Evolutionary conservation across 1,140 invertebrate genomes (phyloP), one percentile per base, ranked within the genome.

Genomic region (Sarcophaga peregrina): DNA sequence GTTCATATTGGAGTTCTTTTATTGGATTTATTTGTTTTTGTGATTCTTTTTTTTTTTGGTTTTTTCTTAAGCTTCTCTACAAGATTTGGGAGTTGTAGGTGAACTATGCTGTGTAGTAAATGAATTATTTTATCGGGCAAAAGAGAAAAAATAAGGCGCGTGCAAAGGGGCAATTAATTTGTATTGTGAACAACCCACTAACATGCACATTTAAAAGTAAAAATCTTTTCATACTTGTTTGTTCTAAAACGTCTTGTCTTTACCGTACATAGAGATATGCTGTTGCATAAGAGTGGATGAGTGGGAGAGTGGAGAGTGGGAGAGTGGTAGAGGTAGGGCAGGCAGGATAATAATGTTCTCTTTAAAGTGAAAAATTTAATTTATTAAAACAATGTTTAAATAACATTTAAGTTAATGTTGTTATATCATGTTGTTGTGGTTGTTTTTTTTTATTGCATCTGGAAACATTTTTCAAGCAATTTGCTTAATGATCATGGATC

Each of bases 101-200:
- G 75, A 78, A 78, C 8, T 20, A 78, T 52, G 47, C 46, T 37
- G 50, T 20, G 46, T 17, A 50, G 11, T 9, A 47, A 76, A 76
- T 76, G 9, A 45, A 74, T 45, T 11, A 45, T 13, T 45, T 11
- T 15, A 45, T 74, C 11, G 62, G 15, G 1, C 52, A 10, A 54
- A 15, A 10, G 1, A 75, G 13, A 11, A 13, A 6, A 13, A 78
- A 50, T 2, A 78, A 78, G 75, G 25, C 75, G 47, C 75, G 75
- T 78, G 75, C 75, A 78, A 78, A 78, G 75, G 75, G 75, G 75
- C 75, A 78, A 78, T 78, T 78, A 78, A 78, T 78, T 78, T 78
- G 75, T 78, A 52, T 78, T 78, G 48, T 50, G 75, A 25, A 78
- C 75, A 78, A 78, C 75, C 75, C 75, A 78, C 75, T 50, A 78